phyloP scores from a whole-genome alignment of 2,888 invertebrate species.

The Oeneis ivallda region DNA sequence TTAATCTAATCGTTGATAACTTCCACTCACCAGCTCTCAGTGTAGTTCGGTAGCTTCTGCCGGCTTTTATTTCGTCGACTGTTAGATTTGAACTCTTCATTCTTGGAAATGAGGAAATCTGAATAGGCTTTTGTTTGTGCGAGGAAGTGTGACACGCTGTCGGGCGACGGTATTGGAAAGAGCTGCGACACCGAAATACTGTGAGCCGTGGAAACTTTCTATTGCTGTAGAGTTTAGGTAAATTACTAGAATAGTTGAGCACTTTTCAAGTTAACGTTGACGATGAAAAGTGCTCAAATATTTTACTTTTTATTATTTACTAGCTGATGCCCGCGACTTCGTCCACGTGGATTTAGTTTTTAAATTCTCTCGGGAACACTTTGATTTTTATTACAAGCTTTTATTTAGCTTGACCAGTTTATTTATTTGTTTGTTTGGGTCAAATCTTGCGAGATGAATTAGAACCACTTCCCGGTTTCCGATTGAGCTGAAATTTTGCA shows the following conservation, averaged over 20 bases:
- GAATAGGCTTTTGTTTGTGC: constrained; percentile 50
- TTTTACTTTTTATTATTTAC: too few species aligned
- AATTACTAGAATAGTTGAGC: not conserved
- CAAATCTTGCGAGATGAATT: too few species aligned
- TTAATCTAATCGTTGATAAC: not conserved
- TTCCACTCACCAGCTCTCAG: not conserved
- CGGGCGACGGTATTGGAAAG: constrained; percentile 10
- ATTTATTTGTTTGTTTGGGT: too few species aligned
- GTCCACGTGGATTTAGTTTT: too few species aligned
- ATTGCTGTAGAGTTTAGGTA: not conserved
- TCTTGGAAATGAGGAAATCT: constrained; percentile 40
- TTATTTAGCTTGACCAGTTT: too few species aligned
- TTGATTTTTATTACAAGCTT: too few species aligned
- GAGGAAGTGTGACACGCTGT: constrained; percentile 5
- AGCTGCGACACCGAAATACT: constrained; percentile 6
- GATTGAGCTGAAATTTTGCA: too few species aligned
- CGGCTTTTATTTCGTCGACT: constrained; percentile 37
- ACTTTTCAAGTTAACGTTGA: too few species aligned
- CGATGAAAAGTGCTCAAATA: too few species aligned
- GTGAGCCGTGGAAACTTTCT: constrained; percentile 3
- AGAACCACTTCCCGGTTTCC: too few species aligned
- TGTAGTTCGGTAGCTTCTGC: constrained; percentile 45
- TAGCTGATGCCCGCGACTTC: too few species aligned
- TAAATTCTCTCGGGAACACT: too few species aligned
- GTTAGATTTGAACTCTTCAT: constrained; percentile 58